phyloP scores from a whole-genome alignment of 2,113 vertebrate genomes.

The Ailuropoda melanoleuca region DNA sequence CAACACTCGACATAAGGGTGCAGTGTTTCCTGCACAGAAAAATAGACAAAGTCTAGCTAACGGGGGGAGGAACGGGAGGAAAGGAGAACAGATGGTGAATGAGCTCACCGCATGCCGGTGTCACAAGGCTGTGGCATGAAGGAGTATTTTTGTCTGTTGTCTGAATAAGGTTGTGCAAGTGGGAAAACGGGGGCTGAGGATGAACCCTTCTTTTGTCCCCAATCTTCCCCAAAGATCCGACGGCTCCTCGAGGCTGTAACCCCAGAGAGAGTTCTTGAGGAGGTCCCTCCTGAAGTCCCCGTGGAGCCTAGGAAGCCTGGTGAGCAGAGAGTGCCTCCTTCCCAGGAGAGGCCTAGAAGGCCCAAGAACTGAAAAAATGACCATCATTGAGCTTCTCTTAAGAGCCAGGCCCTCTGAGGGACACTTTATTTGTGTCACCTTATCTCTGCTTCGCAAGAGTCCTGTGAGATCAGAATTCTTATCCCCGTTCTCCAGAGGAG shows the following conservation, averaged over 20 bases:
- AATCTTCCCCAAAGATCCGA: slow-evolving; percentile 71
- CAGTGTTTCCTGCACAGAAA: background rate
- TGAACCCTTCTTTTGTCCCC: background rate
- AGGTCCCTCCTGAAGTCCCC: slow-evolving; percentile 31
- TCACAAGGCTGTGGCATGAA: background rate
- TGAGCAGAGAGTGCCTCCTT: slow-evolving; percentile 44
- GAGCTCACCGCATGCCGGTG: background rate
- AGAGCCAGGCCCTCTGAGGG: background rate
- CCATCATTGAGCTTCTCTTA: background rate
- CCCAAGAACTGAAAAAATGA: background rate
- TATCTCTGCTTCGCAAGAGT: background rate
- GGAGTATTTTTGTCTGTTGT: background rate
- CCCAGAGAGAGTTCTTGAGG: slow-evolving; percentile 56
- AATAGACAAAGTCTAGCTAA: background rate
- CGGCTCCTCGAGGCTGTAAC: slow-evolving; percentile 71
- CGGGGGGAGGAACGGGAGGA: background rate
- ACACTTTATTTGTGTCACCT: background rate
- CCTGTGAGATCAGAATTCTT: background rate
- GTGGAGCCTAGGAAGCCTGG: slow-evolving; percentile 39
- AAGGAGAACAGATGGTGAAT: background rate
- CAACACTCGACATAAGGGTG: background rate
- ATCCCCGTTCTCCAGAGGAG: background rate
- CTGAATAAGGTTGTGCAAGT: background rate
- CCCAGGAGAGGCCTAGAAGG: background rate
- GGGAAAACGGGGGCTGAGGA: background rate